These are phyloP conservation scores for Tyto alba DNA, from an alignment of 2,113 vertebrate species.

Conservation along the genomic window DNA sequence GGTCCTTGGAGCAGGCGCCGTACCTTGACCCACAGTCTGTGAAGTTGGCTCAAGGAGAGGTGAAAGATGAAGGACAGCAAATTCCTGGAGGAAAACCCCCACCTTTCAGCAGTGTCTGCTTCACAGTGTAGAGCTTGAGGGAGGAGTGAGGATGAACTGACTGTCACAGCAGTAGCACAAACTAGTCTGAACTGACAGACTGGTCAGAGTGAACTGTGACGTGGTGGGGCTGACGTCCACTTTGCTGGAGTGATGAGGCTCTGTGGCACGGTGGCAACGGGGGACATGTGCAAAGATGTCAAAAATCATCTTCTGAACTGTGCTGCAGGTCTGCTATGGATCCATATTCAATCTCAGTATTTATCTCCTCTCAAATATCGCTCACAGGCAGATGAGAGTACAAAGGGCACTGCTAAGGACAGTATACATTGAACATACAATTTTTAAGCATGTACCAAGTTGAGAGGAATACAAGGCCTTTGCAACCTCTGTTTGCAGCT, in stretches of 20 bases:
- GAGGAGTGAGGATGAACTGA: not conserved
- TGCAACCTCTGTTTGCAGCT: not conserved
- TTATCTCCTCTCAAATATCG: not conserved
- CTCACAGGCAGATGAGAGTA: not conserved
- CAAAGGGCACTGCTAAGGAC: not conserved
- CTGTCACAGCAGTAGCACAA: not conserved
- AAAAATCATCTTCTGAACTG: not conserved
- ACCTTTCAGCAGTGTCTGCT: not conserved
- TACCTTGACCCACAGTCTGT: not conserved
- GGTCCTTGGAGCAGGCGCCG: not conserved
- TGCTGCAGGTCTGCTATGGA: not conserved
- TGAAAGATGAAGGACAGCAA: not conserved
- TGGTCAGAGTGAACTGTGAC: not conserved
- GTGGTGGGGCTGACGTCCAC: not conserved
- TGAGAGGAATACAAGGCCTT: not conserved
- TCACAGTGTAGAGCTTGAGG: not conserved
- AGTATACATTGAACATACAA: not conserved
- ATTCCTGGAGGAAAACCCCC: not conserved
- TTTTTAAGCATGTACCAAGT: not conserved
- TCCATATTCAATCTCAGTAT: not conserved
- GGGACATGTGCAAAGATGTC: not conserved
- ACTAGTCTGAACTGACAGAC: no score
- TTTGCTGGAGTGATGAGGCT: not conserved
- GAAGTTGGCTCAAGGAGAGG: no score
- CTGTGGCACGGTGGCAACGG: rapidly evolving